Conservation (phyloP, 1,140 invertebrate species). For the Anagrus nilaparvatae region DNA sequence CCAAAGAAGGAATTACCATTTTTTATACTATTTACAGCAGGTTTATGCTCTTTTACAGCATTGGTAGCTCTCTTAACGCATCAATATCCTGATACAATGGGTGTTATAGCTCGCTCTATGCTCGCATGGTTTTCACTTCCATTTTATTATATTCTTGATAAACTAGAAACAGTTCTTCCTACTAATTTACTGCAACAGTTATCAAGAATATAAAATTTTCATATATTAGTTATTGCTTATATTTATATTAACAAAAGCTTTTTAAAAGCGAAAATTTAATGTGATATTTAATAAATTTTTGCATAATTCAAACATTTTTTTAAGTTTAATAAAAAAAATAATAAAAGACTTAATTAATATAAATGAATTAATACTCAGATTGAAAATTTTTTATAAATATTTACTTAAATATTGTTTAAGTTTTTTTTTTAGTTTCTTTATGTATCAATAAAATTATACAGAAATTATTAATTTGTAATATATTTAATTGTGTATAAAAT, state of each 20-base stretch:
- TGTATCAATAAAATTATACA: no score
- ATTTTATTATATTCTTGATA: constrained; percentile 73
- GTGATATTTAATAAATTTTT: constrained; percentile 35
- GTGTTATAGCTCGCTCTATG: constrained; percentile 69
- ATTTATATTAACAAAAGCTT: constrained; percentile 23
- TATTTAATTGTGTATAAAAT: no score
- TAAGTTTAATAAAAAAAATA: no score
- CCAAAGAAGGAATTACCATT: constrained; percentile 94
- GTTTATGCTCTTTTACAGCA: constrained; percentile 91
- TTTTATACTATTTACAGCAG: constrained; percentile 90
- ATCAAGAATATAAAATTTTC: constrained; percentile 62
- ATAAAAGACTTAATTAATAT: background rate
- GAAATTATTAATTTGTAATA: no score
- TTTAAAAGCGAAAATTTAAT: constrained; percentile 28
- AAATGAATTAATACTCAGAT: background rate
- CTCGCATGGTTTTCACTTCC: constrained; percentile 74
- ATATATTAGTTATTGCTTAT: constrained; percentile 14
- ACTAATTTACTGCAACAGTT: constrained; percentile 74
- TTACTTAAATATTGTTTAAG: no score
- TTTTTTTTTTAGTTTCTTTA: no score
- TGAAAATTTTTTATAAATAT: background rate
- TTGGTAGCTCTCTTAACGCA: constrained; percentile 83
- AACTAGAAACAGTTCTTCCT: constrained; percentile 71
- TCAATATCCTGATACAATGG: constrained; percentile 91
- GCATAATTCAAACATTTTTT: constrained; percentile 17